Percentiles rank a stretch among this genome's conserved stretches.
Evolutionary conservation across 2,113 vertebrate species (phyloP).

Genomic region (Tragelaphus scriptus): DNA sequence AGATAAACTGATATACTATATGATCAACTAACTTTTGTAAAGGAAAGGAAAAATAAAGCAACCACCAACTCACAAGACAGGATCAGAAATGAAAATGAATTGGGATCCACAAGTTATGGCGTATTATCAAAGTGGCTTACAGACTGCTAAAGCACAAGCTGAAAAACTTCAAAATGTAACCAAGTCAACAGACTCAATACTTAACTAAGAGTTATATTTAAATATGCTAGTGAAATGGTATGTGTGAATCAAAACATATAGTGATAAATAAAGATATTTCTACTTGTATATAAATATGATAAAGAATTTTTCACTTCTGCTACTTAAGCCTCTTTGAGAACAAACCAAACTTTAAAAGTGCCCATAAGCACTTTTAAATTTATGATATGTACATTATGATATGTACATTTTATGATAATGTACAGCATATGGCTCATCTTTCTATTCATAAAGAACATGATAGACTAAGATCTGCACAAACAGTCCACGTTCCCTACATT

Average conservation of each 20-base stretch:
- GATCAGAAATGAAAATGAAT: neutral
- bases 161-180: neutral
- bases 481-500: neutral
- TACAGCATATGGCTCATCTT: neutral
- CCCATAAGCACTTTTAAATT: neutral
- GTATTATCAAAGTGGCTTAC: neutral
- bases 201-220: slow-evolving; percentile 14
- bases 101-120: neutral
- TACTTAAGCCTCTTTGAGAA: neutral
- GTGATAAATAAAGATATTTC: neutral
- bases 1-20: neutral
- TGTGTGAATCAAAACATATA: neutral
- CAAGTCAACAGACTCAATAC: neutral
- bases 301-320: neutral
- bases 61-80: neutral
- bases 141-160: neutral
- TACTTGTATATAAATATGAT: neutral
- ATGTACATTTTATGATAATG: neutral
- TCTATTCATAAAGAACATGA: neutral
- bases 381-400: too few species aligned
- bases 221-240: neutral
- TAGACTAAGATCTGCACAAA: neutral
- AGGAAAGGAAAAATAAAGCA: slow-evolving; percentile 6
- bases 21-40: neutral
- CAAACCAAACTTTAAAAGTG: neutral